These are phyloP conservation scores for Colaptes auratus DNA, from an alignment of 2,113 vertebrate genomes.

Conservation along the genomic window DNA sequence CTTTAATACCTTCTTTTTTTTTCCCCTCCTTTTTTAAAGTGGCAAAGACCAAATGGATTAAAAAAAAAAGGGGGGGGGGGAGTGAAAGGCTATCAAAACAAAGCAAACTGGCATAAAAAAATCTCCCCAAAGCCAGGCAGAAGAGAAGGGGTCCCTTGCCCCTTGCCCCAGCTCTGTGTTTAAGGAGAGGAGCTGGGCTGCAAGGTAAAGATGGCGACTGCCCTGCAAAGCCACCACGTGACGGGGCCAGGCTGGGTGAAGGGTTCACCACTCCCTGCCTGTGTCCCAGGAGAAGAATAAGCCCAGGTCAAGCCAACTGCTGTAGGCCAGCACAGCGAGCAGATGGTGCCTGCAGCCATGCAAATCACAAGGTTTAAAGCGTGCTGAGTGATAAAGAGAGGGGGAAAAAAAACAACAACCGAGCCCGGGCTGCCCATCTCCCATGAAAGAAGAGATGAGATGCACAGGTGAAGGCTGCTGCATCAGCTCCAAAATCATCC, in stretches of 20 bases:
- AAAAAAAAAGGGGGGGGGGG: too few relatives aligned
- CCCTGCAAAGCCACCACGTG: not conserved
- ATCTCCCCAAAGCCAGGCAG: not conserved
- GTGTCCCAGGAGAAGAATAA: not conserved
- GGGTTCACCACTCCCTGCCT: not conserved
- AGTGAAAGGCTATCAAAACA: not conserved
- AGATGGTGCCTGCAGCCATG: conserved; percentile 50
- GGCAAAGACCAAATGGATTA: not conserved
- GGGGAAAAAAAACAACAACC: not conserved
- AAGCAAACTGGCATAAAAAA: not conserved
- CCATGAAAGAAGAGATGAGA: not conserved
- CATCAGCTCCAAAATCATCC: not conserved
- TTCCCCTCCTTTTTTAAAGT: not conserved
- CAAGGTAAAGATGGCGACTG: not conserved
- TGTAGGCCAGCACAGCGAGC: not conserved
- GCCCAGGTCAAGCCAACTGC: conserved; percentile 25
- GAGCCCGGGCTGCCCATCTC: not conserved
- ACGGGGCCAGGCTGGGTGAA: not conserved
- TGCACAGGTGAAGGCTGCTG: fast-evolving
- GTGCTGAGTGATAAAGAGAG: not conserved
- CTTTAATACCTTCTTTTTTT: not conserved
- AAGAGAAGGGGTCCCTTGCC: not conserved
- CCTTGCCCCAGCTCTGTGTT: not conserved
- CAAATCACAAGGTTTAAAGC: conserved; percentile 35
- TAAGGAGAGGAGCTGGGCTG: not conserved